Base-by-base conservation (phyloP, 2,113 vertebrate species). In the Eulemur rufifrons region DNA sequence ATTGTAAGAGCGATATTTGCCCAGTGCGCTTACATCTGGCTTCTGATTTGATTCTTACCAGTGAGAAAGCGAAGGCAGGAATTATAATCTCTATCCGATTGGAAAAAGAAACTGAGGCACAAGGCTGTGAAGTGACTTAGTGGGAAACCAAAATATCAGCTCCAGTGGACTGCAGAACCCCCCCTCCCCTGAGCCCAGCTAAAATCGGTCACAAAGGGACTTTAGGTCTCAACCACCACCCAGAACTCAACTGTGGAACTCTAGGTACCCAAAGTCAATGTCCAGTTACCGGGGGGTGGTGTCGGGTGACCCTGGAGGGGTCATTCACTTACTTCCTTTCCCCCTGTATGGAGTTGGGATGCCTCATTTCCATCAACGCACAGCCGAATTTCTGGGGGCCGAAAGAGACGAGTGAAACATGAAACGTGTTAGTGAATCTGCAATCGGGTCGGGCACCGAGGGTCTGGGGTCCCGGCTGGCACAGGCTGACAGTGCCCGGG, bases 311-410 rank as follows among this genome's bases (percentile, higher is more conserved):
- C 5, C 0, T 2, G 39, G 39, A 9, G 3, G 61, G 63, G 5
- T 6, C 42, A 0, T 37, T 52, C 83, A 99, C 99, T 99, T 98
- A 99, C 99, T 99, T 99, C 97, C 99, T 99, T 91, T 99, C 99
- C 97, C 99, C 99, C 56, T 99, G 98, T 97, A 99, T 98, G 74
- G 99, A 99, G 89, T 99, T 99, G 73, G 99, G 99, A 93, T 99
- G 99, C 81, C 99, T 99, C 99, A 99, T 99, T 97, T 99, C 99
- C 99, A 99, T 99, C 91, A 99, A 97, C 0, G 99, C 99, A 0
- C 98, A 99, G 98, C 99, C 99, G 63, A 99, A 99, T 99, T 99
- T 99, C 99, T 99, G 54, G 13, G 96, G 83, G 21, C 29, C n/a
- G 25, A 34, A 87, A 93, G 32, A 81, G 82, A 76, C 0, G 47